A percentile compares a stretch with the other conserved stretches of the same genome.
Conservation (phyloP, 2,113 vertebrate species). For the Amphiprion percula region DNA sequence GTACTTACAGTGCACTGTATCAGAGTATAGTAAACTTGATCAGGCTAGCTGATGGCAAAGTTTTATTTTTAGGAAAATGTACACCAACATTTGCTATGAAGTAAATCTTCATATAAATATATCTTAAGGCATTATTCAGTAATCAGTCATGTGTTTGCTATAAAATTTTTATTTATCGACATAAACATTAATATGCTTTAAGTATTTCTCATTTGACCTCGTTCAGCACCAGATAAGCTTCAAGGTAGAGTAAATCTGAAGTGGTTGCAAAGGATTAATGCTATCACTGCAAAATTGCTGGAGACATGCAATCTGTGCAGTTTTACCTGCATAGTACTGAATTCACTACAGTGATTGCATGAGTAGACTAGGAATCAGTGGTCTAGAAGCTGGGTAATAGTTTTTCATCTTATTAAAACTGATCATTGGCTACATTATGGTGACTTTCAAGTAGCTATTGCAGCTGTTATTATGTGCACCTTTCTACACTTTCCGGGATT, state of each 20-base stretch:
- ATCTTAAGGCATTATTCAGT: too few species aligned
- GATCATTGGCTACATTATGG: background rate
- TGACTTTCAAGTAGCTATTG: background rate
- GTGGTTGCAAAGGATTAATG: background rate
- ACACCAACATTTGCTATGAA: background rate
- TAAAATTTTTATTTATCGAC: background rate
- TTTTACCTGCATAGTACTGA: background rate
- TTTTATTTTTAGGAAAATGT: background rate
- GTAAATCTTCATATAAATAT: background rate
- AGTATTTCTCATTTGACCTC: too few species aligned
- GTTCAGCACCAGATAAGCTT: background rate
- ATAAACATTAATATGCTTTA: background rate
- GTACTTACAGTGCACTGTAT: background rate
- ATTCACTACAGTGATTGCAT: conserved; percentile 17
- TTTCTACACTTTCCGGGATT: conserved; percentile 9
- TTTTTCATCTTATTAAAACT: background rate
- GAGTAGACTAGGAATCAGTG: background rate
- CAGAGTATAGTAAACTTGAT: background rate
- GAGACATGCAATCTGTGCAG: background rate
- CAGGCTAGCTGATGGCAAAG: too few species aligned
- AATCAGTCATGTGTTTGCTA: background rate
- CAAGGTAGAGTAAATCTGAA: background rate
- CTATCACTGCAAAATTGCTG: background rate
- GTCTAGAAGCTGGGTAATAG: background rate
- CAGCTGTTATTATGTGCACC: background rate